phyloP scores from a whole-genome alignment of 2,113 vertebrate genomes.

The Muntiacus muntjak region DNA sequence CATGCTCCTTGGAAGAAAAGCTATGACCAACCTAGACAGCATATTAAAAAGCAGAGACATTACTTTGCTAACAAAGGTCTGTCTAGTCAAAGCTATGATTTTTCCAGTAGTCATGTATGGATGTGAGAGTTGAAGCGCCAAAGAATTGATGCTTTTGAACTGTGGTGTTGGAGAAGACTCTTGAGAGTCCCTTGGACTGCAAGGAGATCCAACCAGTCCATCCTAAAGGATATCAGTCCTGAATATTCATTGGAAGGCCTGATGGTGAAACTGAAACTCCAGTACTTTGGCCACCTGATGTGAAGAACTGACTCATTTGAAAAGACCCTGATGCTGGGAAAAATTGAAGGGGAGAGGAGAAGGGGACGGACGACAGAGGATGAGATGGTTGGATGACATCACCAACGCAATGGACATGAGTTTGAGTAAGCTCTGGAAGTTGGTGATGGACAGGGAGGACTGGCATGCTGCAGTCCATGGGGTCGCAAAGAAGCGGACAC shows the following conservation, averaged over 20 bases:
- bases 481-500: neutral
- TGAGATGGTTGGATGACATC: neutral
- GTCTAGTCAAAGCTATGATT: neutral
- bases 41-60: neutral
- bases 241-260: neutral
- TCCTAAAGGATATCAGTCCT: neutral
- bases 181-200: neutral
- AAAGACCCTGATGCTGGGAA: neutral
- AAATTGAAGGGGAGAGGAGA: neutral
- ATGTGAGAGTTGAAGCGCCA: neutral
- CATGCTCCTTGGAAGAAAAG: neutral
- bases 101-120: neutral
- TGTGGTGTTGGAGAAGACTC: neutral
- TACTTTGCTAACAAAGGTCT: neutral
- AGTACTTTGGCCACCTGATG: neutral
- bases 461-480: neutral
- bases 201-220: neutral
- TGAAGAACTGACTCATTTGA: neutral
- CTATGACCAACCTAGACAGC: neutral
- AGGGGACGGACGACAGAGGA: neutral
- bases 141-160: neutral
- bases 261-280: neutral
- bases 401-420: neutral
- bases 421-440: neutral
- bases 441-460: neutral